Evolutionary conservation across 1,140 invertebrate genomes (phyloP).

Genomic region (Delia radicum): DNA sequence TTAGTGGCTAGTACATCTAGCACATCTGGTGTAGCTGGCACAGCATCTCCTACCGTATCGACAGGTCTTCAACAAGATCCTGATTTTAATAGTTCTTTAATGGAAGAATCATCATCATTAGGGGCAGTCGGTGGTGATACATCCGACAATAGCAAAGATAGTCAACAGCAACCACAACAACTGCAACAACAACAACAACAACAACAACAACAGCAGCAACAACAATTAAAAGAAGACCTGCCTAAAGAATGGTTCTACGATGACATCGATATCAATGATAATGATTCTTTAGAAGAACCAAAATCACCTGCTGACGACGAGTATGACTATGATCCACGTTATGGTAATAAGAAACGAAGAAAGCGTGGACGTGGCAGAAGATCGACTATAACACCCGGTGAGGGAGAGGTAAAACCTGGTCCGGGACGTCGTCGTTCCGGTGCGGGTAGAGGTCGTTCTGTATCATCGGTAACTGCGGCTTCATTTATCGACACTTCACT

Average conservation of each 20-base stretch:
- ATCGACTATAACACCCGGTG: slow-evolving; percentile 26
- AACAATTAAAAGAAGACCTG: slow-evolving; percentile 42
- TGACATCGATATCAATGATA: slow-evolving; percentile 85
- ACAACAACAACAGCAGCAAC: slow-evolving; percentile 30
- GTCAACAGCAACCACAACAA: slow-evolving; percentile 43
- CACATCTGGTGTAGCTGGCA: slow-evolving; percentile 33
- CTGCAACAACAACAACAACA: slow-evolving; percentile 36
- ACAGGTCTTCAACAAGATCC: slow-evolving; percentile 36
- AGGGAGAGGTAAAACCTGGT: slow-evolving; percentile 27
- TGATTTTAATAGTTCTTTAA: slow-evolving; percentile 49
- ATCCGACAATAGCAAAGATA: slow-evolving; percentile 54
- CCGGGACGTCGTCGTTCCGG: slow-evolving; percentile 38
- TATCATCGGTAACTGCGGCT: slow-evolving; percentile 36
- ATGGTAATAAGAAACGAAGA: slow-evolving; percentile 52
- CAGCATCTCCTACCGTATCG: slow-evolving; percentile 39
- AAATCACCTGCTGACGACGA: slow-evolving; percentile 92
- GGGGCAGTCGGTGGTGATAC: slow-evolving; percentile 53
- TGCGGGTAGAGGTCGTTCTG: slow-evolving; percentile 31
- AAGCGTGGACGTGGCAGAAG: slow-evolving; percentile 48
- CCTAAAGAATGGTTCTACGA: slow-evolving; percentile 84
- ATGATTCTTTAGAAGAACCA: slow-evolving; percentile 87
- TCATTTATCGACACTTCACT: slow-evolving; percentile 43
- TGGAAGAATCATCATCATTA: slow-evolving; percentile 51
- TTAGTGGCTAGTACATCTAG: slow-evolving; percentile 36
- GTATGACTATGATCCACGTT: slow-evolving; percentile 84